Evolutionary conservation across 2,113 vertebrate species (phyloP).

Genomic region (Corythornis cristatus): DNA sequence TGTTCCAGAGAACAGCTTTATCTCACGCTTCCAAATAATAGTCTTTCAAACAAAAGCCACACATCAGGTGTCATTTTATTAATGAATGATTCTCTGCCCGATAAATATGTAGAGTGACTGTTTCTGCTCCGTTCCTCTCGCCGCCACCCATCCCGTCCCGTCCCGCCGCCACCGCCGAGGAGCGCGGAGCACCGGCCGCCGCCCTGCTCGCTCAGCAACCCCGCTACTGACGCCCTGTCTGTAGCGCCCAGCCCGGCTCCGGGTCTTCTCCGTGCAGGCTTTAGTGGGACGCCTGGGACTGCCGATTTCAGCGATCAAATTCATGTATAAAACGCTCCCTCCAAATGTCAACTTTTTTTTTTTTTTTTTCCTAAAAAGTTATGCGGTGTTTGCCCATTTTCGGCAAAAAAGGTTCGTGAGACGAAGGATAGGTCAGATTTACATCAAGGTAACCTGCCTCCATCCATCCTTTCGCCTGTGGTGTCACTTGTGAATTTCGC

Average conservation of each 20-base stretch:
- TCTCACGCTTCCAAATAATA: background rate
- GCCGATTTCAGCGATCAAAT: background rate
- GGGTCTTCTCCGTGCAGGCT: background rate
- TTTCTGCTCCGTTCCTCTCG: background rate
- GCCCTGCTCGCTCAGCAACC: background rate
- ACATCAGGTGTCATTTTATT: conserved; percentile 9
- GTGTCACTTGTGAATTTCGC: background rate
- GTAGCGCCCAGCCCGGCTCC: background rate
- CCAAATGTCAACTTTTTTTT: background rate
- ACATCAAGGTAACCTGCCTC: background rate
- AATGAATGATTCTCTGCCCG: background rate
- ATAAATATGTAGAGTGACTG: background rate
- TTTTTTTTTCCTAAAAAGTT: background rate
- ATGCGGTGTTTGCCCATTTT: background rate
- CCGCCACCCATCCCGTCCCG: background rate
- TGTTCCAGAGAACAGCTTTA: background rate
- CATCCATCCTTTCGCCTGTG: background rate
- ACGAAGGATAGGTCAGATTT: background rate
- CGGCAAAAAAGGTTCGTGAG: background rate
- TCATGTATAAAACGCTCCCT: background rate
- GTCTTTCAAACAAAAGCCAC: conserved; percentile 39
- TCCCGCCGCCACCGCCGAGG: background rate
- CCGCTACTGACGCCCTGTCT: background rate
- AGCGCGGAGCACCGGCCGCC: background rate
- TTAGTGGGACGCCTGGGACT: background rate